Base-by-base conservation (phyloP, 1,140 invertebrate genomes). In the Drosophila albomicans region DNA sequence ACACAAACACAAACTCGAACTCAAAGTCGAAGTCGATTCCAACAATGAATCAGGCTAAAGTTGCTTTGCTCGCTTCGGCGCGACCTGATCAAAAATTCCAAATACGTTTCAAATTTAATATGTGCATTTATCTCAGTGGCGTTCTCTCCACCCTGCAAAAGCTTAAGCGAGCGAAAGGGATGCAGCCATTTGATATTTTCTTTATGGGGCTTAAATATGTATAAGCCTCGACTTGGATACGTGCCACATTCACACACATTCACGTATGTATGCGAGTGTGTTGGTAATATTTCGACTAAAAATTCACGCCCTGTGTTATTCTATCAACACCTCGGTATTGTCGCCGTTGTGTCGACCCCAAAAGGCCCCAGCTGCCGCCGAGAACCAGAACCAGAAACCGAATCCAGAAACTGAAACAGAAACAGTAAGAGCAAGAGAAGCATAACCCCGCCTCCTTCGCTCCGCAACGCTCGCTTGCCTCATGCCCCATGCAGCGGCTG, bases 71-170 rank as follows among this genome's bases (percentile, higher is more conserved):
- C 32, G 54, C 68, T 51, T 25, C 20, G 61, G 46, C 61, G 75
- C 77, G 49, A 57, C 56, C 87, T 91, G 73, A 91, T 91, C 87
- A 91, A 91, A 91, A 87, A 91, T 91, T 91, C 88, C 71, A 77
- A 81, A 91, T 87, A 81, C 87, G 88, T 91, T 91, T 91, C 82
- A 88, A 91, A 88, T 90, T 88, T 88, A 88, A 88, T 88, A 88
- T 88, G 86, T 87, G 85, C 79, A 84, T 87, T 87, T 87, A 88
- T 85, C 81, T 72, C 54, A 20, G 49, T 38, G 58, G 59, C 81
- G 65, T 59, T 25, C 46, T 5, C 30, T 28, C 28, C 25, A 4
- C 28, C 30, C 54, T 13, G 3, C 51, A 15, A 30, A 38, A 15
- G 7, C n/a, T 16, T 46, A 16, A 56, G 52, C 30, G 59, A 48